phyloP scores from a whole-genome alignment of 2,113 vertebrate genomes.

The Leptobrachium leishanense region DNA sequence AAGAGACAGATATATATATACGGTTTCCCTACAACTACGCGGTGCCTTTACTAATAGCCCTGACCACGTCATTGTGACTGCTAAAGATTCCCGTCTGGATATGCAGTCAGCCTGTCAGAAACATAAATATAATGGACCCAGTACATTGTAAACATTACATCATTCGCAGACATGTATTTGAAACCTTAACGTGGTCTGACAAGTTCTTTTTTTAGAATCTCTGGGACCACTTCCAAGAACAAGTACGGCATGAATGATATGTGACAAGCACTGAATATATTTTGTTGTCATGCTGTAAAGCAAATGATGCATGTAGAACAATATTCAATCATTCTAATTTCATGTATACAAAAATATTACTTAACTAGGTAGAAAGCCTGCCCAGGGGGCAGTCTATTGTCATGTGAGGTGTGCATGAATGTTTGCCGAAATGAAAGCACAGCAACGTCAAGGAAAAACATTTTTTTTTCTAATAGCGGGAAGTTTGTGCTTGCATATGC shows the following conservation, averaged over 20 bases:
- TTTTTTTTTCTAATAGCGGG: too few relatives aligned
- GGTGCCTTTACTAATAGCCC: slow-evolving; percentile 5
- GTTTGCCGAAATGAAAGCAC: too few relatives aligned
- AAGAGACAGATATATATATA: too few relatives aligned
- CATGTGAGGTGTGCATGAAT: too few relatives aligned
- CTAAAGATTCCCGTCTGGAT: slow-evolving; percentile 15
- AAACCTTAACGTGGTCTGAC: slow-evolving; percentile 44
- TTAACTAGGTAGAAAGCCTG: too few relatives aligned
- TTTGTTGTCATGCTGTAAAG: background rate
- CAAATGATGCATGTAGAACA: background rate
- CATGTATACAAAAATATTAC: too few relatives aligned
- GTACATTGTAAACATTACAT: slow-evolving; percentile 51
- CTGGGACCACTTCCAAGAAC: slow-evolving; percentile 50
- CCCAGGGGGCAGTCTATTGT: too few relatives aligned
- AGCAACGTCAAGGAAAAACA: too few relatives aligned
- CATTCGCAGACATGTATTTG: slow-evolving; percentile 48
- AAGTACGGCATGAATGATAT: slow-evolving; percentile 26
- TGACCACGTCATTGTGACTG: slow-evolving; percentile 24
- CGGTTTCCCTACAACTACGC: background rate
- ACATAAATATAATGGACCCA: slow-evolving; percentile 53
- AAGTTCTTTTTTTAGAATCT: slow-evolving; percentile 50
- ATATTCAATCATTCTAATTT: too few relatives aligned
- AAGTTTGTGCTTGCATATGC: too few relatives aligned
- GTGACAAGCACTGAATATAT: background rate
- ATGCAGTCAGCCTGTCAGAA: slow-evolving; percentile 34